Evolutionary conservation across 2,113 vertebrate species (phyloP).

Genomic region (Polypterus bichir): DNA sequence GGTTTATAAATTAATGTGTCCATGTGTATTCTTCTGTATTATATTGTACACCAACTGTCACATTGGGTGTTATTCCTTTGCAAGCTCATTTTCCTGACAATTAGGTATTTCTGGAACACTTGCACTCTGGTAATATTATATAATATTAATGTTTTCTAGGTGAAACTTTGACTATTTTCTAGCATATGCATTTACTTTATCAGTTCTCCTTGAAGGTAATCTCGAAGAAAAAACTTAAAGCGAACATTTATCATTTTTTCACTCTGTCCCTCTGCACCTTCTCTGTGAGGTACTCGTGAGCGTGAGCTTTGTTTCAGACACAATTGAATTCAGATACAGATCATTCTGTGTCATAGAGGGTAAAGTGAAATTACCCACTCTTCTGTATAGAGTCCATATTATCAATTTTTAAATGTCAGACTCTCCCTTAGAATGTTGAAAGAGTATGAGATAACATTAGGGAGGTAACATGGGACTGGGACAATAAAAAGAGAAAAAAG

Average conservation of each 20-base stretch:
- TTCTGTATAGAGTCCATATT: constrained; percentile 22
- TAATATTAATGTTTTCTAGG: neutral
- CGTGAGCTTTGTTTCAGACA: constrained; percentile 30
- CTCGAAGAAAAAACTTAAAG: constrained; percentile 13
- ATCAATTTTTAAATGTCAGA: constrained; percentile 42
- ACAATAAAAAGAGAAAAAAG: neutral
- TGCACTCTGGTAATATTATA: neutral
- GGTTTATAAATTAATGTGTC: too few species aligned
- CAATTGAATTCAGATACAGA: constrained; percentile 32
- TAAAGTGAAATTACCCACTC: constrained; percentile 25
- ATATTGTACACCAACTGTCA: neutral
- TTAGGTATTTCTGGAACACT: neutral
- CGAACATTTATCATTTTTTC: constrained; percentile 11
- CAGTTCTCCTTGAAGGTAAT: constrained; percentile 6
- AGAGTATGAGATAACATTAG: constrained; percentile 34
- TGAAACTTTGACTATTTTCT: neutral
- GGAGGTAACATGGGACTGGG: constrained; percentile 1
- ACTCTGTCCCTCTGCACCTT: constrained; percentile 9
- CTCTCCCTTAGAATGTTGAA: constrained; percentile 16
- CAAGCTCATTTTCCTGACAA: neutral
- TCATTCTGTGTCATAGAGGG: constrained; percentile 22
- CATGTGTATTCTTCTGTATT: too few species aligned
- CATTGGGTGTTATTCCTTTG: neutral
- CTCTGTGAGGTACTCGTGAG: constrained; percentile 2
- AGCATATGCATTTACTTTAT: constrained; percentile 12